Conservation (phyloP, 2,888 invertebrate genomes). For the Spicauda simplicius region DNA sequence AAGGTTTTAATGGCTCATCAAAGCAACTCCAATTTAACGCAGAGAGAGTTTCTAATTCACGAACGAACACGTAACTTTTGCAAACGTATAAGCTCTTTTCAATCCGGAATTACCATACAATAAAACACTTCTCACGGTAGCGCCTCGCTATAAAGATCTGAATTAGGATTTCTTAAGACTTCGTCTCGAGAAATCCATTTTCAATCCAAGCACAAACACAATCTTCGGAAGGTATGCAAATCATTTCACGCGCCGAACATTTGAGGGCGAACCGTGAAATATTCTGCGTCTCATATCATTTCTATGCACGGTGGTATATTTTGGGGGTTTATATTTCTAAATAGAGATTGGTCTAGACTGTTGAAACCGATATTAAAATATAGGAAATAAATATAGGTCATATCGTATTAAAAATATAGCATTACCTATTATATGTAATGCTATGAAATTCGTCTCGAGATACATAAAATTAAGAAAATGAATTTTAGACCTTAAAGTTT, state of each 20-base stretch:
- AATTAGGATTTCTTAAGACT: conserved; percentile 40
- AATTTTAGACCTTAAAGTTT: too few species aligned
- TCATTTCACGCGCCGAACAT: conserved; percentile 31
- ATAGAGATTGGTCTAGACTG: not conserved
- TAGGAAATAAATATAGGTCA: too few species aligned
- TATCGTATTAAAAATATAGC: too few species aligned
- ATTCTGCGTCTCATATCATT: conserved; percentile 29
- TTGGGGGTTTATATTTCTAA: not conserved
- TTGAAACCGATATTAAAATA: too few species aligned
- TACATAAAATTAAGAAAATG: too few species aligned
- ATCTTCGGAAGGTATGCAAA: conserved; percentile 35
- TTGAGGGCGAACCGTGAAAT: conserved; percentile 22
- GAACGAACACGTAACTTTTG: conserved; percentile 3
- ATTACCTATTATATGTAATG: too few species aligned
- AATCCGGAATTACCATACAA: conserved; percentile 7
- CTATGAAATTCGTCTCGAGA: too few species aligned
- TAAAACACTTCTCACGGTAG: conserved; percentile 20
- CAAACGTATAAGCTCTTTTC: conserved; percentile 23
- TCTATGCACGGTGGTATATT: conserved; percentile 5
- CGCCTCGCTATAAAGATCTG: conserved; percentile 13
- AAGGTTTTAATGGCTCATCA: not conserved
- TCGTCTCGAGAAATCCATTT: conserved; percentile 30
- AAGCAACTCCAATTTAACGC: not conserved
- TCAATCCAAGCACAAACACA: conserved; percentile 31
- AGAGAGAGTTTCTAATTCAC: conserved; percentile 3